Evolutionary conservation across 2,113 vertebrate genomes (phyloP), one percentile per base, ranked within the genome.

Genomic region (Cettia cetti): DNA sequence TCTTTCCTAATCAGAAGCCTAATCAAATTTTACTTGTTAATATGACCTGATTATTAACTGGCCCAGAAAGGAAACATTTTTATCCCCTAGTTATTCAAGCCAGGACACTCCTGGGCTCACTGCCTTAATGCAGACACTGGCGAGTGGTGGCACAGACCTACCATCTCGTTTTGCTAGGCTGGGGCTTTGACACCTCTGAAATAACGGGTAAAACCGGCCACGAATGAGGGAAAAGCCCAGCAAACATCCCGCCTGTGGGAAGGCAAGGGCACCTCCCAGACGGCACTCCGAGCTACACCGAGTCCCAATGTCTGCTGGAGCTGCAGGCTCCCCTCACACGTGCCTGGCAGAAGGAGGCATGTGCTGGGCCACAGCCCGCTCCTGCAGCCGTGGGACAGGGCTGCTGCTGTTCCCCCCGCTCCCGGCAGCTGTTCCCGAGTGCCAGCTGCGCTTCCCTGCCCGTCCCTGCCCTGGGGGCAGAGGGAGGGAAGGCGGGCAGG

Each of bases 1-100:
- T 80, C 54, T 75, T 91, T 68, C 86, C 82, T 93, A 86, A 92
- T 95, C 90, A 92, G 91, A 78, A 95, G 30, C 24, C 74, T 96
- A 94, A 97, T 95, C 78, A 90, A 81, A 92, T 97, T 93, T 81
- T 90, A 90, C 56, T 78, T 87, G 78, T 85, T 91, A 87, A 92
- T 87, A 83, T 74, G 65, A 89, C 70, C 91, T 86, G 83, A 91
- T 93, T 93, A 93, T 94, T 96, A 84, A 89, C 60, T 42, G 61
- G 63, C 42, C 49, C 81, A 86, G 78, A 76, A 96, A 96, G 83
- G 63, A 97, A 94, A 61, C 44, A 56, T 79, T 86, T 89, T 87
- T 66, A 40, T 12, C 26, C 42, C 47, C 13, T 28, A 8, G 7
- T 91, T 75, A 69, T 66, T 54, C 28, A 87, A 80, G 49, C 50